Base-by-base conservation (phyloP, 2,113 vertebrate species). In the Catharus bicknelli region DNA sequence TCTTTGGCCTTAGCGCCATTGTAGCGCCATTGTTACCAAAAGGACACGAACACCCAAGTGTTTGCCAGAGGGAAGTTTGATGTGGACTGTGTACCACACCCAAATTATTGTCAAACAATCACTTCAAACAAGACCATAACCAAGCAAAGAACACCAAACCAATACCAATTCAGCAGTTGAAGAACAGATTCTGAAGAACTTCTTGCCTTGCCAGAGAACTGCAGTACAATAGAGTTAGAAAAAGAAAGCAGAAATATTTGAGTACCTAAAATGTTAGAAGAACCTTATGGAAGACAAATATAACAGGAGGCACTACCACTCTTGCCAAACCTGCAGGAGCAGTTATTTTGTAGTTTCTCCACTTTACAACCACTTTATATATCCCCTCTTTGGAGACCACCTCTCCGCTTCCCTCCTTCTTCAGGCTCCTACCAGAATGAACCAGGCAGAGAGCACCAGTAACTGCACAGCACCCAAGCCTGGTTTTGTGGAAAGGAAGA, bases 41-140 rank as follows among this genome's bases (percentile, higher is more conserved):
- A 48, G n/a, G 36, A 50, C 58, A 73, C 0, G 0, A 54, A 15
- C 27, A 25, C 20, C 20, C 57, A 5, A 16, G 10, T 13, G 32
- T 42, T 70, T 47, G 51, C 55, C 57, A 47, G 25, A 38, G 15
- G 25, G 10, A 48, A 43, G 6, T 67, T 48, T 57, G 29, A 38
- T 55, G 32, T 16, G 27, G 55, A 11, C 25, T 29, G 16, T 36
- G 22, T 29, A 50, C 20, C 21, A 48, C 48, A 45, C 17, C 14
- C 32, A 55, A 74, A n/a, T 21, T 27, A 47, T 10, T 68, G 73
- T 25, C 18, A 54, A 53, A n/a, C 50, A 79, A 29, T 58, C 45
- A 32, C 62, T 48, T 93, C n/a, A 53, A 85, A 63, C 8, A 16
- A 42, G 32, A 51, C 23, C 43, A 48, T 19, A 75, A 84, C 11